These are phyloP conservation scores for Globodera ellingtonae DNA, from an alignment of 1,140 invertebrate genomes.

Conservation along the genomic window DNA sequence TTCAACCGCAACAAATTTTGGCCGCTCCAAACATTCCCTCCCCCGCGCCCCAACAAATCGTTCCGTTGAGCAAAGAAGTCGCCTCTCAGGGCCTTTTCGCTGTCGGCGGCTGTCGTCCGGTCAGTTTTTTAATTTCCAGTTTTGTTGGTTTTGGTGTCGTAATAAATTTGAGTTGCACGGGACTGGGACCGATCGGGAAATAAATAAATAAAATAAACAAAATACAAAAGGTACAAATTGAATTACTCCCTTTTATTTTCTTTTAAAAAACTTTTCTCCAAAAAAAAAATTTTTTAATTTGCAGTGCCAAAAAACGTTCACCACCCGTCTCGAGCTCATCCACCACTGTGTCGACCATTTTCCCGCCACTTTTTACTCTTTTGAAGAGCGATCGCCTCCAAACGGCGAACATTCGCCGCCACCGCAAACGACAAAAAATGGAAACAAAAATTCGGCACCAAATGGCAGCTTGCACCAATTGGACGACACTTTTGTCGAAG, in stretches of 20 bases:
- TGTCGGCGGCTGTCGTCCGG: slow-evolving; percentile 49
- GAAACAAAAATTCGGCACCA: not conserved
- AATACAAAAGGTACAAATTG: too few relatives aligned
- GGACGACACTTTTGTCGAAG: not conserved
- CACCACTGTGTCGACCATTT: slow-evolving; percentile 57
- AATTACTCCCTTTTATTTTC: not conserved
- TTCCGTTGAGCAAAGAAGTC: slow-evolving; percentile 28
- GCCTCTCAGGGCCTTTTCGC: slow-evolving; percentile 40
- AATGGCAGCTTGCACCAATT: not conserved
- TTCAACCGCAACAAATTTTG: not conserved
- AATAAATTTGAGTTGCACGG: too few relatives aligned
- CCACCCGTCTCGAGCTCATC: slow-evolving; percentile 46
- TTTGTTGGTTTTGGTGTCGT: not conserved
- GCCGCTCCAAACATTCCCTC: not conserved
- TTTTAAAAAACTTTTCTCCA: not conserved
- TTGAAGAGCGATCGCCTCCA: slow-evolving; percentile 34
- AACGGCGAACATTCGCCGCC: not conserved
- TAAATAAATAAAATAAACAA: too few relatives aligned
- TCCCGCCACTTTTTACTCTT: slow-evolving; percentile 52
- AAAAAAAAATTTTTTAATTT: not conserved
- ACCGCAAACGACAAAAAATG: not conserved
- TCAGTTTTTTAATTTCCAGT: not conserved
- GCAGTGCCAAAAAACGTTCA: slow-evolving; percentile 45
- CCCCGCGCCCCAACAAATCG: slow-evolving; percentile 1
- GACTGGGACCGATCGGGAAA: too few relatives aligned